Evolutionary conservation across 2,113 vertebrate species (phyloP).

Genomic region (Pelodiscus sinensis): DNA sequence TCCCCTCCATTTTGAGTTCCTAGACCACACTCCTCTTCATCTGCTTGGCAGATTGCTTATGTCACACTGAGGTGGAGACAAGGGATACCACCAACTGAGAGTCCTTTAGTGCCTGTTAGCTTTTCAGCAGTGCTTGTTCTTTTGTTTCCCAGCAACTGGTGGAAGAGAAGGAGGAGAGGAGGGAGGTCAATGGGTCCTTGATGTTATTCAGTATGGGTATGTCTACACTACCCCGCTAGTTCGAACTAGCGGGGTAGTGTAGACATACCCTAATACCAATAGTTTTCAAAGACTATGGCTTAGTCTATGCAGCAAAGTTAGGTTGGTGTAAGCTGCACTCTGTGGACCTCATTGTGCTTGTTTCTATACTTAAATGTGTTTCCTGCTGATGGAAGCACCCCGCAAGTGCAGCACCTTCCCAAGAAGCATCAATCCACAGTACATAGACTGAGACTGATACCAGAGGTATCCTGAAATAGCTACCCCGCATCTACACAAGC

Average conservation of each 20-base stretch:
- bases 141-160: background rate
- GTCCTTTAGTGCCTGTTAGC: background rate
- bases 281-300: background rate
- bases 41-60: conserved; percentile 19
- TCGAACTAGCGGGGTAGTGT: no score
- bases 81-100: conserved; percentile 7
- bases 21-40: conserved; percentile 52
- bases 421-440: no score
- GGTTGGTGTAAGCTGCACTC: background rate
- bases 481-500: no score
- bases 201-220: background rate
- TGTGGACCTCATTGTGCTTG: background rate
- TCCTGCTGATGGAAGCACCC: background rate
- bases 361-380: background rate
- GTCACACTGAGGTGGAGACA: background rate
- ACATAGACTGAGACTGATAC: no score
- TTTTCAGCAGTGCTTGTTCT: background rate
- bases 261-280: no score
- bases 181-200: background rate
- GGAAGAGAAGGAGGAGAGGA: background rate
- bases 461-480: no score
- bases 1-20: background rate
- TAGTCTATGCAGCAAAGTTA: background rate
- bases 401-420: background rate
- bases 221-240: no score